Evolutionary conservation across 2,797 vertebrate genomes (phyloP), one percentile per base, ranked within the genome.

Genomic region (Mormyrops attenuatus): DNA sequence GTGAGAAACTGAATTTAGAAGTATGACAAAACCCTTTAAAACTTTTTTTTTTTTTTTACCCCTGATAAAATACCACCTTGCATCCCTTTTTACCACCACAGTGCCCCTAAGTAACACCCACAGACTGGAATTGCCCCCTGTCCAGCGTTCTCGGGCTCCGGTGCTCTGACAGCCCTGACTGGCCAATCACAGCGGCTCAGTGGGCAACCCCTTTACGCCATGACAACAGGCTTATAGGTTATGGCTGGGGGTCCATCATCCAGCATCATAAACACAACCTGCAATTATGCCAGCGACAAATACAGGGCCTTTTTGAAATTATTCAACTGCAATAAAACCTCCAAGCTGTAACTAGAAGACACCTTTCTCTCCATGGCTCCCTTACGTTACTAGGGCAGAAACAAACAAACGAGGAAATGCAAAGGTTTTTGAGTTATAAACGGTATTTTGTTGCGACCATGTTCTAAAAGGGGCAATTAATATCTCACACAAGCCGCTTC

Each of bases 181-280:
- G 49, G 9, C 89, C 89, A 89, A 89, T 89, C 84, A 86, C 47
- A 87, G 49, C 11, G 26, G 57, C 89, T 22, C 22, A 57, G 82
- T 52, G 26, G 22, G 47, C 55, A 20, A 50, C 84, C 49, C 38
- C 66, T 13, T 41, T 73, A 55, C 20, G 84, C 84, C 60, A 87
- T 87, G 63, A 69, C 63, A 87, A 86, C 85, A 77, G 82, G 49
- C 82, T 57, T 63, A 38, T 26, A 63, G 50, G 53, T 57, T 82
- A 82, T 3, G 22, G 17, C 13, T 44, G 84, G 89, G 55, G 89
- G 86, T 20, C 86, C 84, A 26, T 44, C 60, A 50, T 34, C 60
- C 5, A 50, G 38, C 30, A 17, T 84, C 82, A 34, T n/a, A 85
- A 89, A 89, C 82, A 86, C 80, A 86, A 69, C 60, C 85, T 87